Conservation (phyloP, 2,888 invertebrate genomes). For the Danaus chrysippus region DNA sequence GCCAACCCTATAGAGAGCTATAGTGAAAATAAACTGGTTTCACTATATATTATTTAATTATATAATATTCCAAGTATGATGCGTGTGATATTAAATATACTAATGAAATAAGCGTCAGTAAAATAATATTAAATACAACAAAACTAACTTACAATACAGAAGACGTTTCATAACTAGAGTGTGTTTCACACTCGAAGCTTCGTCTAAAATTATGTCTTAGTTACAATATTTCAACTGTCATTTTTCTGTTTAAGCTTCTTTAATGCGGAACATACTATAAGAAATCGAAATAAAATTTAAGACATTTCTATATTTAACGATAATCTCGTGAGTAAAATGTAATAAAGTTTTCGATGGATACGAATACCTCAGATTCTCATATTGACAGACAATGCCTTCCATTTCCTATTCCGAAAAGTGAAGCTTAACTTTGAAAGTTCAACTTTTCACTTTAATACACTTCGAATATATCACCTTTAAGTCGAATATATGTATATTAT, state of each 20-base stretch:
- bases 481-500: too few relatives aligned
- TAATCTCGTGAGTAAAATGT: constrained; percentile 2
- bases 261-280: too few relatives aligned
- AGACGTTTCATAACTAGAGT: constrained; percentile 25
- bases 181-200: constrained; percentile 15
- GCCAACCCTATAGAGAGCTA: neutral
- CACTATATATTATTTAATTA: neutral
- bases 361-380: neutral
- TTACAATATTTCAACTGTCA: too few relatives aligned
- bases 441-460: neutral
- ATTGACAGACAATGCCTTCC: constrained; percentile 11
- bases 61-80: neutral
- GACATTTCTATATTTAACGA: neutral
- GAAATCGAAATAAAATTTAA: neutral
- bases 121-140: constrained; percentile 19
- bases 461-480: neutral
- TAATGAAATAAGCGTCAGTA: constrained; percentile 20
- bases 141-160: constrained; percentile 25
- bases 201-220: neutral
- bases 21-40: constrained; percentile 1
- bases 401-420: constrained; percentile 14
- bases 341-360: neutral
- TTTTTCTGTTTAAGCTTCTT: too few relatives aligned
- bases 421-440: constrained; percentile 7
- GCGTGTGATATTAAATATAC: neutral